These are phyloP conservation scores for Tachuris rubrigastra DNA, from an alignment of 2,113 vertebrate species.

Conservation along the genomic window DNA sequence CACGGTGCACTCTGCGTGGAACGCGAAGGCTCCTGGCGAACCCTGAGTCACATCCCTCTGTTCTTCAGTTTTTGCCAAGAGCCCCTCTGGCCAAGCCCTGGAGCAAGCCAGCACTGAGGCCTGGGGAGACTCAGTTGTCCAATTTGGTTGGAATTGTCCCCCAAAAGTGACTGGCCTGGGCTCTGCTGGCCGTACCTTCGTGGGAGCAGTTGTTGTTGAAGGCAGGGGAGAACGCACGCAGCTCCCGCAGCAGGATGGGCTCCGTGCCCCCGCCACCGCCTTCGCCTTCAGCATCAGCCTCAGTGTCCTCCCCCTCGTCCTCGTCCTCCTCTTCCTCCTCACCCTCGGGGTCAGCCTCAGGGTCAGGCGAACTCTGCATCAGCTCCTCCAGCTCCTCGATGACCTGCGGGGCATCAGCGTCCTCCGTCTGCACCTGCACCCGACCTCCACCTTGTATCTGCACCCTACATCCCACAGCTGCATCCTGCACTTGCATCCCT, in stretches of 20 bases:
- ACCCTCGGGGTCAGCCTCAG: not conserved
- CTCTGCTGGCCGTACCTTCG: conserved; percentile 9
- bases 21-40: not conserved
- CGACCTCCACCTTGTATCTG: not conserved
- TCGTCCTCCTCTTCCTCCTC: conserved; percentile 6
- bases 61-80: not conserved
- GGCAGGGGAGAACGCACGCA: conserved; percentile 21
- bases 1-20: not conserved
- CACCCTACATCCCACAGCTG: not conserved
- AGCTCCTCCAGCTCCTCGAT: conserved; percentile 64
- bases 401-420: not conserved
- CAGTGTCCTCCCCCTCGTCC: not conserved
- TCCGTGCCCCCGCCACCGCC: not conserved
- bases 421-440: not conserved
- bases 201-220: conserved; percentile 59
- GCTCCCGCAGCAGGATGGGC: conserved; percentile 36
- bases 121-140: not conserved
- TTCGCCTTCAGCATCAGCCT: not conserved
- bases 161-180: not conserved
- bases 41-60: not conserved
- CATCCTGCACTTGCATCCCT: not conserved
- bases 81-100: not conserved
- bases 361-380: conserved; percentile 59
- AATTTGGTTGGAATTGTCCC: not conserved
- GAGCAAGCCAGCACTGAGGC: not conserved